phyloP scores from a whole-genome alignment of 2,888 invertebrate genomes.

The Cosmia pyralina region DNA sequence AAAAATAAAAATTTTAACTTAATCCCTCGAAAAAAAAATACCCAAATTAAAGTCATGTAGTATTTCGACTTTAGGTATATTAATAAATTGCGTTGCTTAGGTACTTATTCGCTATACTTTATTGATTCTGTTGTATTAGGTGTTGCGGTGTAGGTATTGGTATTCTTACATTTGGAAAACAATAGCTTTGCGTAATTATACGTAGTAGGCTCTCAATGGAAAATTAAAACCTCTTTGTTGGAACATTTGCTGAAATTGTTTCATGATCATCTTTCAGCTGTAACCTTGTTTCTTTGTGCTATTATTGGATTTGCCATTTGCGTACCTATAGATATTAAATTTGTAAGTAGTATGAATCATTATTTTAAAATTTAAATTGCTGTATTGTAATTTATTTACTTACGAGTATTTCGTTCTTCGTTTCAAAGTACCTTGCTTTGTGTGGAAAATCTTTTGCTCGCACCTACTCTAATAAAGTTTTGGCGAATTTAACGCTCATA shows the following conservation, averaged over 20 bases:
- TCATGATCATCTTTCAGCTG: slow-evolving; percentile 33
- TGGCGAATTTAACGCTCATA: not conserved
- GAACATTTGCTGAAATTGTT: slow-evolving; percentile 33
- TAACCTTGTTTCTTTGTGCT: slow-evolving; percentile 29
- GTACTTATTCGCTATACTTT: not conserved
- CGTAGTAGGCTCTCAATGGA: slow-evolving; percentile 2
- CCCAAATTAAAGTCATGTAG: too few relatives aligned
- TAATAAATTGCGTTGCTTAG: not conserved
- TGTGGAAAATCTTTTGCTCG: not conserved
- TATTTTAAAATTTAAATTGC: not conserved
- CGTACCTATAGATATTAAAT: slow-evolving; percentile 11
- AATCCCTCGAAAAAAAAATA: too few relatives aligned
- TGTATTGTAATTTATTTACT: not conserved
- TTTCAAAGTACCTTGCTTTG: not conserved
- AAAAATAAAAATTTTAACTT: too few relatives aligned
- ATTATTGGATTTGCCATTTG: slow-evolving; percentile 33
- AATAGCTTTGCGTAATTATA: slow-evolving; percentile 24
- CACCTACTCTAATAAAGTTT: not conserved
- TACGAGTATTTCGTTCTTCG: not conserved
- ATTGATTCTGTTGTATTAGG: not conserved
- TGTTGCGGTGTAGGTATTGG: not conserved
- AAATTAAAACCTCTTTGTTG: slow-evolving; percentile 47
- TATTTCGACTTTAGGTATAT: too few relatives aligned
- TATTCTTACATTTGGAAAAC: not conserved
- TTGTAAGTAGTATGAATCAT: slow-evolving; percentile 14